These are phyloP conservation scores for Drosophila heteroneura DNA, from an alignment of 2,888 invertebrate species.

Conservation along the genomic window DNA sequence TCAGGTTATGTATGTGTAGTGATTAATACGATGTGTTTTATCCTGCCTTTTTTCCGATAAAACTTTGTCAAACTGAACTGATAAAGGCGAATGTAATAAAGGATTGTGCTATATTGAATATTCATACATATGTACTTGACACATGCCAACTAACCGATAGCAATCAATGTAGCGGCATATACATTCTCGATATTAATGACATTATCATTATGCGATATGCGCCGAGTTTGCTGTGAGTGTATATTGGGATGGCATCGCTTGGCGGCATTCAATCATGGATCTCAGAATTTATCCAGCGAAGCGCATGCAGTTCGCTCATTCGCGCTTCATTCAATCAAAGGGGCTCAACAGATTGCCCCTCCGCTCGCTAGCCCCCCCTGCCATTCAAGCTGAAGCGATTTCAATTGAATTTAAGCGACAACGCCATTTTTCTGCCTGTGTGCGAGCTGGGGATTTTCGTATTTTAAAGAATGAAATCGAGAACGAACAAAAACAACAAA, in stretches of 20 bases:
- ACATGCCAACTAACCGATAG: background rate
- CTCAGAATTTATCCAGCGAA: slow-evolving; percentile 48
- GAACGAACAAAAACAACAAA: slow-evolving; percentile 39
- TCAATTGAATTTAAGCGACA: slow-evolving; percentile 79
- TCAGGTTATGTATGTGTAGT: background rate
- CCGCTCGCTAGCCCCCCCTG: slow-evolving; percentile 74
- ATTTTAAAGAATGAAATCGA: slow-evolving; percentile 47
- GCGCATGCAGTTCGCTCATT: slow-evolving; percentile 67
- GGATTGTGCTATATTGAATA: background rate
- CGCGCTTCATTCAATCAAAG: slow-evolving; percentile 71
- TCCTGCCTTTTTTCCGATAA: background rate
- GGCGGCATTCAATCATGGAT: slow-evolving; percentile 42
- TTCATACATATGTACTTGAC: background rate
- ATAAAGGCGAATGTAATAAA: background rate
- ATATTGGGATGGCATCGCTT: slow-evolving; percentile 30
- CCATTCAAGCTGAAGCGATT: slow-evolving; percentile 75
- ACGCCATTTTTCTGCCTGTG: slow-evolving; percentile 56
- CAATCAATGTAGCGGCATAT: slow-evolving; percentile 13
- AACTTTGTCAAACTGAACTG: background rate
- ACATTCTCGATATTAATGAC: slow-evolving; percentile 21
- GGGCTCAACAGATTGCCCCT: slow-evolving; percentile 79
- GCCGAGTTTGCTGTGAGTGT: background rate
- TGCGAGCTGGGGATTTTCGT: slow-evolving; percentile 62
- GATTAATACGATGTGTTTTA: background rate
- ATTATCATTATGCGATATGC: slow-evolving; percentile 16